Conservation (phyloP, 2,888 invertebrate species). For the Chloroclysta siterata region DNA sequence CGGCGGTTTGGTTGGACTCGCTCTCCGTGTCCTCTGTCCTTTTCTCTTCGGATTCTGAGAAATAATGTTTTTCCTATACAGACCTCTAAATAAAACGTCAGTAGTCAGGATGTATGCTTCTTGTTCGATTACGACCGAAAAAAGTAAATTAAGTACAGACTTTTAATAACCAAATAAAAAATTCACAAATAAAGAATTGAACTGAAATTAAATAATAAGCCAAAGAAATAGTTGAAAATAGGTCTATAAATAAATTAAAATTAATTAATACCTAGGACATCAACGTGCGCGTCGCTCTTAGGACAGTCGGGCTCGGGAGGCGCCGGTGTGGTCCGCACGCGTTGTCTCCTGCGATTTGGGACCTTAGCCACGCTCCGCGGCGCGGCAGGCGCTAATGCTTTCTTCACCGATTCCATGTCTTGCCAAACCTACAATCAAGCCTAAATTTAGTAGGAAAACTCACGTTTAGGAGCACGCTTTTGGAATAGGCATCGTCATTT, state of each 20-base stretch:
- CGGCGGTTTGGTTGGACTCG: conserved; percentile 82
- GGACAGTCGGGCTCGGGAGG: conserved; percentile 70
- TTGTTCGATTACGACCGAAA: too few species aligned
- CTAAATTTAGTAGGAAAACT: neutral
- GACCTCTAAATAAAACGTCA: neutral
- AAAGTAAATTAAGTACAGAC: too few species aligned
- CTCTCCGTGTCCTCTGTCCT: conserved; percentile 78
- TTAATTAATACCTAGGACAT: conserved; percentile 51
- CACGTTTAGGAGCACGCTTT: too few species aligned
- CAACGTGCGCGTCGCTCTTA: conserved; percentile 56
- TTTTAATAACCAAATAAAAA: too few species aligned
- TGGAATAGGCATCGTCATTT: too few species aligned
- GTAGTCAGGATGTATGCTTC: too few species aligned
- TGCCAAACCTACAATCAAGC: conserved; percentile 86
- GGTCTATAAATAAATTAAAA: neutral
- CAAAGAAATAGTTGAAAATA: too few species aligned
- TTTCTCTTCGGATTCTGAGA: conserved; percentile 73
- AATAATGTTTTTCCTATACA: neutral
- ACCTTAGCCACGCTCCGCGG: conserved; percentile 80
- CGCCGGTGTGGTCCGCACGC: conserved; percentile 44
- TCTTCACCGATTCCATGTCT: conserved; percentile 89
- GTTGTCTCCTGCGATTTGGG: conserved; percentile 57
- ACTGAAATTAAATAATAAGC: too few species aligned
- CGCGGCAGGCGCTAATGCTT: conserved; percentile 86
- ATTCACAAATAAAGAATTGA: too few species aligned